A percentile compares a stretch with the other conserved stretches of the same genome.
phyloP scores from a whole-genome alignment of 2,797 vertebrate genomes.

The Smutsia gigantea region DNA sequence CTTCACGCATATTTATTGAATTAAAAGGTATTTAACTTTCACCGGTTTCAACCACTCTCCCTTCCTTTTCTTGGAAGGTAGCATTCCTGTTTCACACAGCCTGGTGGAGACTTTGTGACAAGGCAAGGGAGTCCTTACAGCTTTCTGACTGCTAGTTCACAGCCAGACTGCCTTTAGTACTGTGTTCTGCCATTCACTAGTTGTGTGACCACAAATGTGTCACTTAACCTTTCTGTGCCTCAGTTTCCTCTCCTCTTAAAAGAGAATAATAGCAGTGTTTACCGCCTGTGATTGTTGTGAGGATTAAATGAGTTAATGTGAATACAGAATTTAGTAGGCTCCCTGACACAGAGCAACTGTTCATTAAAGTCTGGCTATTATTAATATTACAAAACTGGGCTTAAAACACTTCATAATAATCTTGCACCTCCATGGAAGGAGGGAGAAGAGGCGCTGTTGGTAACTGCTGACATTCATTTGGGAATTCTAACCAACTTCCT shows the following conservation, averaged over 20 bases:
- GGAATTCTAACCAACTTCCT: slow-evolving; percentile 69
- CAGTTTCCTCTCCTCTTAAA: not conserved
- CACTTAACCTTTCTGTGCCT: not conserved
- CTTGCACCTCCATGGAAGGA: not conserved
- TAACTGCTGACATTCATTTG: not conserved
- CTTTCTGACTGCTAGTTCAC: not conserved
- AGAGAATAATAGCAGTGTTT: not conserved
- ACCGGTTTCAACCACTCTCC: not conserved
- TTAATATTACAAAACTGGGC: not conserved
- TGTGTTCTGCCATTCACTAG: not conserved
- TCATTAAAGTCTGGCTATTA: not conserved
- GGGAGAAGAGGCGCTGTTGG: not conserved
- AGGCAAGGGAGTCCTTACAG: not conserved
- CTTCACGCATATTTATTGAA: not conserved
- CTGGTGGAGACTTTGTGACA: not conserved
- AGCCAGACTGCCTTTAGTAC: not conserved
- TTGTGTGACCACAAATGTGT: not conserved
- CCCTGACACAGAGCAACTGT: not conserved
- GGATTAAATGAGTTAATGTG: not conserved
- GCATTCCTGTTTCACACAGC: not conserved
- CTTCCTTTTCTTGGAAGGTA: not conserved
- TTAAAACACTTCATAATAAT: not conserved
- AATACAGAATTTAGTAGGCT: not conserved
- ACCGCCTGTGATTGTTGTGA: not conserved
- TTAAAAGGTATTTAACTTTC: not conserved